Conservation (phyloP, 2,113 vertebrate species). For the Poecile atricapillus region DNA sequence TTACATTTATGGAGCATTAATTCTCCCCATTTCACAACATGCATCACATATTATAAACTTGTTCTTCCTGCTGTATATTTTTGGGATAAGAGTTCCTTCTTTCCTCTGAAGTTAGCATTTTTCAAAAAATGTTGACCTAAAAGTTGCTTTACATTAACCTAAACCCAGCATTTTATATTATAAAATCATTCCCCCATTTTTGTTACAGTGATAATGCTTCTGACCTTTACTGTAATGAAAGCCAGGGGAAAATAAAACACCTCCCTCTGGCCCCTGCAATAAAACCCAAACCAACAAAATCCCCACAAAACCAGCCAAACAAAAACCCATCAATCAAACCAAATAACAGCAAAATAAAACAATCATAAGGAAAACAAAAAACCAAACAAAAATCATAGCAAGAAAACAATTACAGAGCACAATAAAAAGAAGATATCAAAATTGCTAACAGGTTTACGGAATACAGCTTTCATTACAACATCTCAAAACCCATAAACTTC, state of each 20-base stretch:
- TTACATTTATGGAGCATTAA: background rate
- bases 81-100: background rate
- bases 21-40: background rate
- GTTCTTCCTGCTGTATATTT: background rate
- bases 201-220: background rate
- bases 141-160: background rate
- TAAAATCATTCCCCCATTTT: background rate
- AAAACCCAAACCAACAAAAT: background rate
- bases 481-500: background rate
- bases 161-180: background rate
- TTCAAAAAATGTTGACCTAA: background rate
- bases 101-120: background rate
- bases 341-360: background rate
- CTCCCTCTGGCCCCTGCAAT: background rate
- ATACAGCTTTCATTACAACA: background rate
- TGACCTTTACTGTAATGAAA: background rate
- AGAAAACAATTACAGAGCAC: background rate
- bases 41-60: background rate
- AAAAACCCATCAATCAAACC: background rate
- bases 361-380: accelerated
- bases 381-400: background rate
- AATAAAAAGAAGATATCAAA: background rate
- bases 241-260: accelerated
- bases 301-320: background rate
- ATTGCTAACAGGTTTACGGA: background rate